Evolutionary conservation across 2,888 invertebrate genomes (phyloP).

Genomic region (Brachylomia viminalis): DNA sequence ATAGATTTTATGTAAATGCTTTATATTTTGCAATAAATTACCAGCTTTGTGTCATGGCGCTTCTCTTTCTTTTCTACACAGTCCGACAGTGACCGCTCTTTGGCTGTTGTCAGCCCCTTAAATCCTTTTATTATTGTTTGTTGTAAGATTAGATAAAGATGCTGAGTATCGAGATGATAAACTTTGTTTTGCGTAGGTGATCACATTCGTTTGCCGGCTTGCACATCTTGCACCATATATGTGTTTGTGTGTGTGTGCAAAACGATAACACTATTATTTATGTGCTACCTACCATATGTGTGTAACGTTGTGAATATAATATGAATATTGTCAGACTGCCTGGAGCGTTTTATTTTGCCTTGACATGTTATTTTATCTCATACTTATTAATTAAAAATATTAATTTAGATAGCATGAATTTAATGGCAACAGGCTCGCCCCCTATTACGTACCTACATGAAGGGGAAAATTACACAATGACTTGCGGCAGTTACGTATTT

Average conservation of each 20-base stretch:
- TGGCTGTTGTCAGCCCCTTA: too few relatives aligned
- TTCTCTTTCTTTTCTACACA: too few relatives aligned
- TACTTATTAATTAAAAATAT: slow-evolving; percentile 32
- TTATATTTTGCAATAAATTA: too few relatives aligned
- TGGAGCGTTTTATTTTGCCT: slow-evolving; percentile 50
- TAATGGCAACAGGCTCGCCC: too few relatives aligned
- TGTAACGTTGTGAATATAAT: slow-evolving; percentile 13
- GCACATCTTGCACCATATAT: slow-evolving; percentile 38
- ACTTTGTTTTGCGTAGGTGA: slow-evolving; percentile 55
- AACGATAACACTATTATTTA: slow-evolving; percentile 63
- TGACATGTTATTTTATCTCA: slow-evolving; percentile 31
- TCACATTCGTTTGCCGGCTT: slow-evolving; percentile 37
- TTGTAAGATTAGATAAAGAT: slow-evolving; percentile 56
- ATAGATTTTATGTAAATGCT: too few relatives aligned
- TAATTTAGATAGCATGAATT: neutral
- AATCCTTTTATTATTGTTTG: slow-evolving; percentile 26
- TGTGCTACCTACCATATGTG: slow-evolving; percentile 42
- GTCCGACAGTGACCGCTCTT: too few relatives aligned
- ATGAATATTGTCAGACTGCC: slow-evolving; percentile 52
- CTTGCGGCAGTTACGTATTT: too few relatives aligned
- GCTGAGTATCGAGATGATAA: slow-evolving; percentile 47
- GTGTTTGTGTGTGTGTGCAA: slow-evolving; percentile 25
- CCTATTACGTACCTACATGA: too few relatives aligned
- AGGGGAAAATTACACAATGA: too few relatives aligned
- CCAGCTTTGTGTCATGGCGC: too few relatives aligned